Conservation (phyloP, 2,888 invertebrate genomes). For the Dasysyrphus albostriatus region DNA sequence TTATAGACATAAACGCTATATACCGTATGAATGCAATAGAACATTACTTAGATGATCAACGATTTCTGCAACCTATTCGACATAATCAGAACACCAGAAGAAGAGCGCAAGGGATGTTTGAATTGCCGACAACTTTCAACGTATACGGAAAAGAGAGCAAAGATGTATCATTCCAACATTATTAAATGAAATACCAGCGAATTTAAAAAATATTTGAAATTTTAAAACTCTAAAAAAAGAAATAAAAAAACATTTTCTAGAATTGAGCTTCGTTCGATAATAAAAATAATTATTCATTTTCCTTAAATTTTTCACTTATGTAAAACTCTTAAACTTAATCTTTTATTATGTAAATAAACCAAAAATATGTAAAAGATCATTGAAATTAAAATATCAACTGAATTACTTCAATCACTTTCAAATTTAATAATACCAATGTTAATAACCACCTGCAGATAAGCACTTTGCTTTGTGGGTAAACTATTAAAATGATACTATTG, state of each 20-base stretch:
- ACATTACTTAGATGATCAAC: neutral
- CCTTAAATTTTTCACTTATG: too few species aligned
- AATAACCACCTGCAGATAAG: too few species aligned
- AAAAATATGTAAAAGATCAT: too few species aligned
- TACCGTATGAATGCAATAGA: neutral
- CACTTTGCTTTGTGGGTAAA: too few species aligned
- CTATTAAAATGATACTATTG: too few species aligned
- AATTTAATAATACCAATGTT: too few species aligned
- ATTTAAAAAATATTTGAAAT: neutral
- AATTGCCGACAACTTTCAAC: slow-evolving; percentile 7
- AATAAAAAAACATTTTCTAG: neutral
- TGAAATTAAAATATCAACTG: too few species aligned
- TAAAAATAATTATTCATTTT: too few species aligned
- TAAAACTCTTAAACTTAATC: too few species aligned
- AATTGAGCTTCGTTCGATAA: neutral
- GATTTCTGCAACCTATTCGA: neutral
- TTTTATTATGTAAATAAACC: too few species aligned
- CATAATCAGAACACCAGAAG: neutral
- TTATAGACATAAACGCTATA: too few species aligned
- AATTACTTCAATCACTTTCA: too few species aligned
- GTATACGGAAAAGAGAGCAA: neutral
- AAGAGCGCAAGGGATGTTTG: slow-evolving; percentile 6
- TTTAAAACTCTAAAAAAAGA: neutral
- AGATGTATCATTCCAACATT: neutral
- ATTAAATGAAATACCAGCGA: slow-evolving; percentile 3